These are phyloP conservation scores for Darevskia nairensis DNA, from an alignment of 2,797 vertebrate species.

Conservation along the genomic window DNA sequence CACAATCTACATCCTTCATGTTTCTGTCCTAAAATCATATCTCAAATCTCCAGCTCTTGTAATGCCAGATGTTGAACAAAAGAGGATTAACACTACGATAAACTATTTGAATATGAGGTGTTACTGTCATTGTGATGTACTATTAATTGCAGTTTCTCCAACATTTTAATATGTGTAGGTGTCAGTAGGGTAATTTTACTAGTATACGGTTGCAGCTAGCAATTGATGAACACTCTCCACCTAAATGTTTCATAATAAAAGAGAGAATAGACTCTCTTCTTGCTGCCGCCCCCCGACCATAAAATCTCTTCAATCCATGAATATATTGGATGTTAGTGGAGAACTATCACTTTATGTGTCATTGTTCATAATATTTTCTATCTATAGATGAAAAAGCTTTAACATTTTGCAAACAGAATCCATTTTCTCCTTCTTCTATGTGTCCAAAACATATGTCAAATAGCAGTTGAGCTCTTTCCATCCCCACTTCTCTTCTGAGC, in stretches of 20 bases:
- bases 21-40: background rate
- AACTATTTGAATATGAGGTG: background rate
- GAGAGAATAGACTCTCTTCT: conserved; percentile 14
- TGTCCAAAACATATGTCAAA: background rate
- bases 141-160: accelerated
- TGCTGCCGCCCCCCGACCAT: background rate
- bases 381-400: background rate
- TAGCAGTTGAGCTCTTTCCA: background rate
- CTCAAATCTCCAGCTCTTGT: background rate
- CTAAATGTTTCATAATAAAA: background rate
- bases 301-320: conserved; percentile 14
- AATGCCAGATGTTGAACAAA: background rate
- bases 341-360: conserved; percentile 12
- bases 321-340: conserved; percentile 1
- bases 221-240: background rate
- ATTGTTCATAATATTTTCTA: background rate
- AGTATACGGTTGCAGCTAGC: background rate
- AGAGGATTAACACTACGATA: background rate
- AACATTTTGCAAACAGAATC: conserved; percentile 15
- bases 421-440: background rate
- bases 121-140: background rate
- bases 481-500: background rate
- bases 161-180: background rate
- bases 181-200: background rate
- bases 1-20: background rate